Base-by-base conservation (phyloP, 2,113 vertebrate genomes). In the Microcebus murinus region DNA sequence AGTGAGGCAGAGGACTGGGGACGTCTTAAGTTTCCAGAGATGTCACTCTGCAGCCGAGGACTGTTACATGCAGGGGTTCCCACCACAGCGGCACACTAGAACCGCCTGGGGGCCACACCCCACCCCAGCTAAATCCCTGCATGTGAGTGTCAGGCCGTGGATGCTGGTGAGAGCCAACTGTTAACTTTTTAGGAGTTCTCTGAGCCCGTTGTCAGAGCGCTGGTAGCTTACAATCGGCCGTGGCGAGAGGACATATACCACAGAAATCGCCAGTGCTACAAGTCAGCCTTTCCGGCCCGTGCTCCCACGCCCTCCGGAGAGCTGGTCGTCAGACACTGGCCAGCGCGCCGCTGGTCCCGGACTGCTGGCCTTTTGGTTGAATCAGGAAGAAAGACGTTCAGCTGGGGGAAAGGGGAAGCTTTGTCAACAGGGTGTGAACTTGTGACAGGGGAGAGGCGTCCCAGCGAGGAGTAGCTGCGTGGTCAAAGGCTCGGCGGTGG, bases 21-120 rank as follows among this genome's bases (percentile, higher is more conserved):
- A 20, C 15, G 8, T 25, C 20, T 76, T 57, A 5, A 57, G 21
- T 0, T 81, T 25, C 36, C 50, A 55, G 34, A 70, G 39, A 57
- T 20, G n/a, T 61, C 52, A 48, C 74, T 50, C 8, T 15, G 12
- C 20, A 50, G 6, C 55, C 31, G 45, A 52, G 13, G 65, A 59
- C 20, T 27, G 1, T 55, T 23, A 52, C 1, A 25, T 8, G 48
- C 17, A 65, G 39, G 65, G 29, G 52, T n/a, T 42, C 10, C 95
- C 34, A 34, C 12, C 15, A 3, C 57, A 42, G 34, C 11, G 23
- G 23, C 13, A 31, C 1, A 0, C 8, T 25, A 34, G 31, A 50
- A 61, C 36, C 42, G 11, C 18, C 45, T 27, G 21, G 79, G 57
- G 57, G 61, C 29, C 45, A 59, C 2, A 31, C 4, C 3, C 21